Evolutionary conservation across 2,888 invertebrate species (phyloP), one percentile per base, ranked within the genome.

Genomic region (Microctonus aethiopoides): DNA sequence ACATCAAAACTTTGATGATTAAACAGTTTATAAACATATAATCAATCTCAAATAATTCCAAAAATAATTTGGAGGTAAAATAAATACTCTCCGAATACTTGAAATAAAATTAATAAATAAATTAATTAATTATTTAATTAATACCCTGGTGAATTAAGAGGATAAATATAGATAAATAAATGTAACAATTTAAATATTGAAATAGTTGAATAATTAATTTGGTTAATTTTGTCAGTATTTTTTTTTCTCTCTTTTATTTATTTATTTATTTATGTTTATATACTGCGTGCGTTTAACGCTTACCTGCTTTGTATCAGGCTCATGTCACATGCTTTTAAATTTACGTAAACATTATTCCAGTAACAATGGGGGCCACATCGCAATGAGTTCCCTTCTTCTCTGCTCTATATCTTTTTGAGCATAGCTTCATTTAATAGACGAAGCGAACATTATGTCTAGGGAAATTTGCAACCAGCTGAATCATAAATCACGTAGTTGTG

Each of bases 391-490:
- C 70, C 41, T 60, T 65, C 70, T 70, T 65, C 56, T 64, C 36
- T 51, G 32, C 46, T 51, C 64, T 64, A 34, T 32, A 13, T 46
- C 56, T 32, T 41, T 20, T 34, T 13, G 29, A 20, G 64, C 52
- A 70, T 65, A 61, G 56, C n/a, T 60, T 66, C 60, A 70, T 67
- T 67, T 70, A 70, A 70, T 70, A 39, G 61, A 65, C 61, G 54
- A 60, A 54, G 46, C 52, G 69, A 68, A 62, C 32, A 51, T 54
- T 65, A 61, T 61, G 65, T 70, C 70, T 70, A 24, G 52, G 32
- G 54, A 70, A 66, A 66, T 65, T 70, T 61, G 39, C 65, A 36
- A 65, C 20, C 51, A 29, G 16, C 22, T 29, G 54, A 54, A 22
- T 66, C 61, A 66, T 70, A 70, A 70, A 70, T 70, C 70, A 66